Base-by-base conservation (phyloP, 2,888 invertebrate genomes). In the Drosophila diplacantha region DNA sequence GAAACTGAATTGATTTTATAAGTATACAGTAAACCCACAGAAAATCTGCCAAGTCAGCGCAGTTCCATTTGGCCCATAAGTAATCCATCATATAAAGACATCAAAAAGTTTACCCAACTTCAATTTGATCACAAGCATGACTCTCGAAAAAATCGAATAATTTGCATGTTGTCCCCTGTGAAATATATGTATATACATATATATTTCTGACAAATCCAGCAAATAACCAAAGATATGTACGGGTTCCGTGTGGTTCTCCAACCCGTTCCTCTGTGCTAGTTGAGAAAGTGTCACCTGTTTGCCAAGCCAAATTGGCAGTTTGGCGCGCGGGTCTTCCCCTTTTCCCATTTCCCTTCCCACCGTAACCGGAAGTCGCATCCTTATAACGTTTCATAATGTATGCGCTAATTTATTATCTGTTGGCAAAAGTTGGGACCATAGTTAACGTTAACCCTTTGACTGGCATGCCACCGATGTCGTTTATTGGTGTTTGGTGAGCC, bases 401-500 rank as follows among this genome's bases (percentile, higher is more conserved):
- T 81, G 82, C 77, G 82, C 77, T 84, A 84, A 82, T 82, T 84
- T 84, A 81, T 84, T 81, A 81, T 77, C 83, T 84, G 84, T 78
- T 82, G 78, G 76, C 69, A 84, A 84, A 81, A 81, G 84, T 81
- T 81, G 63, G 62, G 57, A 29, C 61, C 66, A 50, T 62, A 65
- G 69, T 75, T 80, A 82, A 79, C 79, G 68, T 75, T 79, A 81
- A 80, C 80, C 82, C 74, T 76, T 72, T 74, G 67, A 64, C 67
- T 69, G 69, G 32, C 54, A 51, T 63, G 58, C 43, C 43, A 51
- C 39, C 43, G 37, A 43, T 59, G 49, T 50, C 38, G 39, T 50
- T 52, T 20, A 46, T 41, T 29, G 47, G 50, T 41, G 44, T 54
- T 60, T 38, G 47, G 56, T 12, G 60, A 26, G 56, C 37, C 31